Base-by-base conservation (phyloP, 1,140 invertebrate genomes). In the Halyomorpha halys region DNA sequence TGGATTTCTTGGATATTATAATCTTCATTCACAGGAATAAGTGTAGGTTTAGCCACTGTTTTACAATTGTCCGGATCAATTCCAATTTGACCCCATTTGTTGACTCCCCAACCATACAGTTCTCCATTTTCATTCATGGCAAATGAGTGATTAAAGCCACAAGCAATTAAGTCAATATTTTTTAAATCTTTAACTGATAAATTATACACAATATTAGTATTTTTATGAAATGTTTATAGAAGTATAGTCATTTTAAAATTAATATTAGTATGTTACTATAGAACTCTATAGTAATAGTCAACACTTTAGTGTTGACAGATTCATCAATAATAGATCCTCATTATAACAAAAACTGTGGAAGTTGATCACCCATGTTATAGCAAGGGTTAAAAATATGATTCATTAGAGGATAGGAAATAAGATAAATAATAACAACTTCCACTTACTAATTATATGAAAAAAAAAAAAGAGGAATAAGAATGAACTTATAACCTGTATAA, bases 121-220 rank as follows among this genome's bases (percentile, higher is more conserved):
- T 80, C 76, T 21, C 81, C 79, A 61, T 78, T 74, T 44, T 74
- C 72, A 23, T 76, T 80, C 73, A 86, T 76, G 1, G 80, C 80
- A 30, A 87, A 72, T 39, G 86, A 86, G 70, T 86, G 84, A 71
- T 87, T 80, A 72, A 89, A 86, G 6, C 87, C 88, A 75, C 86
- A 87, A 16, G 79, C 77, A 61, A 86, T 78, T 66, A 79, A 76
- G 56, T 73, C 73, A 59, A 86, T 75, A 60, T 81, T 76, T 21
- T 69, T 69, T 56, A 84, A 64, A 59, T 74, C 77, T 67, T 78
- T 72, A 71, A 86, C 80, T 80, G 49, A 44, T 34, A 44, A 39
- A 60, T 8, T 21, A 44, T 23, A 8, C 25, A 56, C 3, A 25
- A 59, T 5, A 27, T 53, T 19, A 53, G 18, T 53, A 53, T n/a